These are phyloP conservation scores for Chiloscyllium punctatum DNA, from an alignment of 2,797 vertebrate genomes.

Conservation along the genomic window DNA sequence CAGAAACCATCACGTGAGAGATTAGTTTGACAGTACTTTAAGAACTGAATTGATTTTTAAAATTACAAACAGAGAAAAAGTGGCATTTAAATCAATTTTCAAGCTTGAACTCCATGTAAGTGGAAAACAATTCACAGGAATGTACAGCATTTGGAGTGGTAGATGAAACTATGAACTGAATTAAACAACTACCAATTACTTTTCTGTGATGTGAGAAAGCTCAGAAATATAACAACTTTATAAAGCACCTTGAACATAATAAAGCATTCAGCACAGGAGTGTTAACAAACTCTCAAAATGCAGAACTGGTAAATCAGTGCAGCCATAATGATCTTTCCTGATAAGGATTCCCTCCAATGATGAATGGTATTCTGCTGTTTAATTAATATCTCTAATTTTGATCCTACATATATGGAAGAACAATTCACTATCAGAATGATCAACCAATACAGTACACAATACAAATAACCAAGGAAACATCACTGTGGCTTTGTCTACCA, in stretches of 20 bases:
- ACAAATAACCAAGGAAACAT: not conserved
- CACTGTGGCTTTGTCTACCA: not conserved
- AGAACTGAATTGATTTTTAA: not conserved
- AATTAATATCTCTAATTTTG: not conserved
- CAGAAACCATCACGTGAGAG: not conserved
- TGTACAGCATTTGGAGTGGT: not conserved
- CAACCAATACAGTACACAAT: not conserved
- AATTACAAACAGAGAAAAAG: not conserved
- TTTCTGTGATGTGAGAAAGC: not conserved
- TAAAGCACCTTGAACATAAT: not conserved
- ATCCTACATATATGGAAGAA: not conserved
- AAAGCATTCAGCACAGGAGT: not conserved
- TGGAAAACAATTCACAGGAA: not conserved
- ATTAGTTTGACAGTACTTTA: not conserved
- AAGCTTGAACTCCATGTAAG: not conserved
- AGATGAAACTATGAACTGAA: not conserved
- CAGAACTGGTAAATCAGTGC: not conserved
- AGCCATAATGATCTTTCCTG: not conserved
- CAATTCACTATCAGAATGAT: not conserved
- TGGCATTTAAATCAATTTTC: not conserved
- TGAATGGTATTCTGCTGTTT: not conserved
- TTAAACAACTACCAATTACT: not conserved
- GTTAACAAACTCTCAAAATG: not conserved
- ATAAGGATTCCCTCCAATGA: not conserved
- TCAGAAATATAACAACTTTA: not conserved